phyloP scores from a whole-genome alignment of 2,113 vertebrate genomes.

The Rhinichthys klamathensis region DNA sequence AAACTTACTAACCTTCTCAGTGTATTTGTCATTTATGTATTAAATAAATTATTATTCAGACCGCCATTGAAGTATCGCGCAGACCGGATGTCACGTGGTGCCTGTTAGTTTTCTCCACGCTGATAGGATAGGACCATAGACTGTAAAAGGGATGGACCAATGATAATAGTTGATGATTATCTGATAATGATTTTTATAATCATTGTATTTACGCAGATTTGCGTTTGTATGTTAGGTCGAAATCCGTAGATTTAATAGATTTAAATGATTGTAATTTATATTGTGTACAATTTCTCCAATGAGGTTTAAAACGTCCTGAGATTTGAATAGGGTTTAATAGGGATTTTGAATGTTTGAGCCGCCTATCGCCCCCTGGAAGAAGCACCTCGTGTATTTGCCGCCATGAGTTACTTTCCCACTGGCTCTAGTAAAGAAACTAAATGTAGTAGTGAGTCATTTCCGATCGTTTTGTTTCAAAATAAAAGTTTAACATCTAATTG shows the following conservation, averaged over 20 bases:
- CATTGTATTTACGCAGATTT: neutral
- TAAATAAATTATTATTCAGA: neutral
- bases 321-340: neutral
- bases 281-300: neutral
- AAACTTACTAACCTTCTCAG: neutral
- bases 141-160: neutral
- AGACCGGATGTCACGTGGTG: neutral
- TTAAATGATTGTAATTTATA: neutral
- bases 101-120: neutral
- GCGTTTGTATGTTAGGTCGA: too few species aligned
- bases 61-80: neutral
- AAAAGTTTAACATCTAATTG: neutral
- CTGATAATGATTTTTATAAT: neutral
- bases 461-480: constrained; percentile 8
- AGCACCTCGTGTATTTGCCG: rapidly evolving
- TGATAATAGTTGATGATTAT: neutral
- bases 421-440: neutral
- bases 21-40: neutral
- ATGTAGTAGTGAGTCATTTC: neutral
- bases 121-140: neutral
- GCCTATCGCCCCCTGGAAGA: neutral
- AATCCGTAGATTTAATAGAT: neutral
- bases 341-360: neutral
- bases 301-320: neutral
- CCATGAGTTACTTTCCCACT: neutral